Evolutionary conservation across 2,113 vertebrate genomes (phyloP).

Genomic region (Mesocricetus auratus): DNA sequence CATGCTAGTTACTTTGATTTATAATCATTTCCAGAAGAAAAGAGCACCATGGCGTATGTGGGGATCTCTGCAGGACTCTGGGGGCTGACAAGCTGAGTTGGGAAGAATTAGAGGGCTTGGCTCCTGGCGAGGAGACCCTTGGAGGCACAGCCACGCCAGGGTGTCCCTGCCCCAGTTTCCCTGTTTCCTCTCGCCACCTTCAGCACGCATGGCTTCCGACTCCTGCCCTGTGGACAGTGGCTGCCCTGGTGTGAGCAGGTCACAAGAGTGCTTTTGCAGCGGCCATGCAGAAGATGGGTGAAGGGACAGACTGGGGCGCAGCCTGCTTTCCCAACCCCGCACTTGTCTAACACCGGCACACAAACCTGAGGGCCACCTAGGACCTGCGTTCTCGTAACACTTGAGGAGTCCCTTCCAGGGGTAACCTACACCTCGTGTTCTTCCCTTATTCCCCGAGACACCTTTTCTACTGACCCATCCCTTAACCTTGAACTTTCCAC

Average conservation of each 20-base stretch:
- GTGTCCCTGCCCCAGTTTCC: not conserved
- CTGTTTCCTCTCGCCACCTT: not conserved
- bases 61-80: not conserved
- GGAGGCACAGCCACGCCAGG: not conserved
- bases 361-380: not conserved
- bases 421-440: not conserved
- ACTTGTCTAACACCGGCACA: not conserved
- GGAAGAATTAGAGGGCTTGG: not conserved
- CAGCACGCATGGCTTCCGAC: accelerated
- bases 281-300: not conserved
- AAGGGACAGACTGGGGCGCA: not conserved
- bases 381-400: not conserved
- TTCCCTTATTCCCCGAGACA: not conserved
- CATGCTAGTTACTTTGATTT: slow-evolving; percentile 57
- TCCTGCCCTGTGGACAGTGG: not conserved
- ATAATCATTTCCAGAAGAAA: slow-evolving; percentile 65
- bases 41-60: not conserved
- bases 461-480: not conserved
- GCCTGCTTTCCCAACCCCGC: too few relatives aligned
- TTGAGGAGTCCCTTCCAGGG: not conserved
- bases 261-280: not conserved
- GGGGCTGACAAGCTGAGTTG: not conserved
- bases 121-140: too few relatives aligned
- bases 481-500: not conserved
- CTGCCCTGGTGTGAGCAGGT: not conserved